Evolutionary conservation across 2,888 invertebrate species (phyloP), one percentile per base, ranked within the genome.

Genomic region (Campoplex capitator): DNA sequence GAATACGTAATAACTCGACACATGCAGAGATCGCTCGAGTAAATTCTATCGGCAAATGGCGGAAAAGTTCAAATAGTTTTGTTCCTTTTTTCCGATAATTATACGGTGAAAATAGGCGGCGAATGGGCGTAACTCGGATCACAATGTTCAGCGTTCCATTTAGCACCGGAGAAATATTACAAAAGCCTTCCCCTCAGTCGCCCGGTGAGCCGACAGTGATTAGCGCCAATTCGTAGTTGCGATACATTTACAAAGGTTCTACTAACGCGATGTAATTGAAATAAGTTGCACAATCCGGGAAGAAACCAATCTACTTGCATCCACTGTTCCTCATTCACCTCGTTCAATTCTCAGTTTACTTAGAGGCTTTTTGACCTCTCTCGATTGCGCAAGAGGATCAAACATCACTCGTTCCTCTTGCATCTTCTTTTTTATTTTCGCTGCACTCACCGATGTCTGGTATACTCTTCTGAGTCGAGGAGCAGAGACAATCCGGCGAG

Each of bases 181-280:
- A 75, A 79, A 79, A 83, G 83, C 11, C 16, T 71, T 4, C 62
- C 35, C 73, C 51, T 48, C 71, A 7, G 23, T 80, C 58, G 56
- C n/a, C 79, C 65, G 9, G 35, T 28, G 67, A 67, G 68, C 56
- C 28, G 67, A 81, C 71, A 42, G 70, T 76, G 87, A 87, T 84
- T 84, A 84, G 71, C 82, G 65, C 70, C 58, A 58, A 13, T 67
- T 68, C 48, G 75, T 70, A 65, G 71, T 84, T 87, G 82, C 87
- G 84, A 82, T 79, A 76, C 82, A 83, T 75, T 86, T 84, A 81
- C 76, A 87, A 89, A 89, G 87, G 88, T 86, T 76, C 87, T 18
- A 62, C 85, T 85, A 87, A 85, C 77, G 85, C 83, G 73, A 89
- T 77, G 88, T 86, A 88, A 88, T 88, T 85, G 85, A 89, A 88